These are phyloP conservation scores for Oryzaephilus surinamensis DNA, from an alignment of 1,140 invertebrate genomes.

Conservation along the genomic window DNA sequence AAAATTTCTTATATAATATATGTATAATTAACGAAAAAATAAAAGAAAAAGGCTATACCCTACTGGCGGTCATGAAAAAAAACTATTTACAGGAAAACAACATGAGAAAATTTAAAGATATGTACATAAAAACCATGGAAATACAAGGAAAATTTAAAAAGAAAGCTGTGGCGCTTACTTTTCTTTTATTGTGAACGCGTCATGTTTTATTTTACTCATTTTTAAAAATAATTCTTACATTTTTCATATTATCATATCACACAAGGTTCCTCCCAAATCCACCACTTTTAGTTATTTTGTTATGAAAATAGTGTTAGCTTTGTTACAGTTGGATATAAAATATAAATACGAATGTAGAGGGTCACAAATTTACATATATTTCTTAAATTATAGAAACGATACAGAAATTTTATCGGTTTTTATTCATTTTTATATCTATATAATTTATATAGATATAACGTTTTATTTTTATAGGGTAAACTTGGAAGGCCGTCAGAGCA, in stretches of 20 bases:
- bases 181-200: no score
- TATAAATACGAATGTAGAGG: no score
- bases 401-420: conserved; percentile 1
- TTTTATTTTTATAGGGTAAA: no score
- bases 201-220: conserved; percentile 2
- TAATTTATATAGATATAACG: not conserved
- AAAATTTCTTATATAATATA: no score
- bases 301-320: not conserved
- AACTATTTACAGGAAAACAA: no score
- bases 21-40: no score
- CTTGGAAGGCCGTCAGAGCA: no score
- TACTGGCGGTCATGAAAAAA: conserved; percentile 11
- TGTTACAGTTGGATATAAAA: conserved; percentile 7
- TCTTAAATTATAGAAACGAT: no score
- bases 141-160: not conserved
- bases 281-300: no score
- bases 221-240: conserved; percentile 1
- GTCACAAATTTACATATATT: no score
- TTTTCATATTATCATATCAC: conserved; percentile 9
- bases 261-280: not conserved
- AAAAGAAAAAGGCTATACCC: conserved; percentile 11
- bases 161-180: not conserved
- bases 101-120: not conserved
- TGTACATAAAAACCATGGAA: not conserved
- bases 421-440: not conserved